Base-by-base conservation (phyloP, 2,888 invertebrate species). In the Podotricha telesiphe region DNA sequence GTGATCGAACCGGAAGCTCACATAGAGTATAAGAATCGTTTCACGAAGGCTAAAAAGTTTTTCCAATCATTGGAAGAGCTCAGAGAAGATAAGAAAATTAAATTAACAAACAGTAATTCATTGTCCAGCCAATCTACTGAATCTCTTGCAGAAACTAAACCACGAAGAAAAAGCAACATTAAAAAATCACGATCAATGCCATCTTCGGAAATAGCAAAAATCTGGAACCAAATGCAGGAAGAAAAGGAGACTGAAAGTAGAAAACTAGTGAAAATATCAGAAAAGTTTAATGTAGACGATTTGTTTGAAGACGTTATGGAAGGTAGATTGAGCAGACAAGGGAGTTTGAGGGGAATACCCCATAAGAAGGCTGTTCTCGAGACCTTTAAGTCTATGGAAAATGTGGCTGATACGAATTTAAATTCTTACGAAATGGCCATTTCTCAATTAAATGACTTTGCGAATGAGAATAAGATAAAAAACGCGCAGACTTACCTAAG, bases 281-380 rank as follows among this genome's bases (percentile, higher is more conserved):
- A 94, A 74, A 93, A 93, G 74, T 94, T 93, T 73, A 87, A 92
- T 50, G 90, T 94, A 0, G 93, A 93, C 15, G 93, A 93, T 75
- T 83, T 94, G 59, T 94, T 91, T 71, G 85, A 80, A 67, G 94
- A 94, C 72, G 91, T 91, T 0, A 93, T 88, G 78, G 91, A 93
- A 76, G 91, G 93, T 0, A 89, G 84, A 77, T 77, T 90, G 15
- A 91, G 91, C 76, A 83, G 92, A 13, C 89, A 91, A 70, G 93
- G 93, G n/a, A 91, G 91, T 77, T 87, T 93, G 53, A 83, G 92
- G 78, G 94, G 94, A 0, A 93, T 94, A 75, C 93, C 94, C 34
- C 88, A 93, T 77, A 93, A 93, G 75, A 93, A 91, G 79, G 94
- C 94, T 1, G 94, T 94, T 48, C 81, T 94, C 22, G 93, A 93